Evolutionary conservation across 2,888 invertebrate species (phyloP), one percentile per base, ranked within the genome.

Genomic region (Drosophila hamatofila): DNA sequence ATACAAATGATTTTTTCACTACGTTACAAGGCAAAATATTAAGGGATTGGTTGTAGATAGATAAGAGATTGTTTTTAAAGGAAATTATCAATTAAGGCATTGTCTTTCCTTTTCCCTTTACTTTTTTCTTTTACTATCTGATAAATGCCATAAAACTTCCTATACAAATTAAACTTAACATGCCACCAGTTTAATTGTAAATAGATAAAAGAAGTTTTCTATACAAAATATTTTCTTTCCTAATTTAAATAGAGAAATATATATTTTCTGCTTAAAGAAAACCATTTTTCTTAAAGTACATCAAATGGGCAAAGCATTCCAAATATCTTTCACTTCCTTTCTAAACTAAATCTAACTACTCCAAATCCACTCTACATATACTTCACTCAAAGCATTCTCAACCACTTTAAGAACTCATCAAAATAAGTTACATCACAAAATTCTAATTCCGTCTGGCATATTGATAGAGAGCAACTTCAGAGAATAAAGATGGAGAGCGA

Each of bases 321-420:
- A 42, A 6, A 12, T 21, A 21, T n/a, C 25, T 6, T 2, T 46
- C 16, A 23, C 8, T 14, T 44, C 0, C 42, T 14, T 1, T 8
- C 21, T 8, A 16, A 6, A 23, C 48, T 16, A 41, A 14, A 23
- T 6, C 27, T 0, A n/a, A 33, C 1, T 30, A 21, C 16, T 5
- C 8, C 7, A 30, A 30, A 21, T 30, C 14, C 12, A 16, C 33
- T 25, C 23, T 4, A 33, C 21, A 2, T 3, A 16, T 16, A 16
- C 23, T 23, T 14, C 5, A 46, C 44, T n/a, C n/a, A 2, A 27
- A 27, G 6, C 48, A 33, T n/a, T 16, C 3, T 25, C 12, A 8
- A 27, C 23, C 27, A 37, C 37, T 58, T 58, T 16, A n/a, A 27
- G 65, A 74, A n/a, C 33, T 21, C 33, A 41, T 64, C 49, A 66